A percentile compares a stretch with the other conserved stretches of the same genome.
Evolutionary conservation across 2,888 invertebrate genomes (phyloP).

Genomic region (Leptinotarsa juncta): DNA sequence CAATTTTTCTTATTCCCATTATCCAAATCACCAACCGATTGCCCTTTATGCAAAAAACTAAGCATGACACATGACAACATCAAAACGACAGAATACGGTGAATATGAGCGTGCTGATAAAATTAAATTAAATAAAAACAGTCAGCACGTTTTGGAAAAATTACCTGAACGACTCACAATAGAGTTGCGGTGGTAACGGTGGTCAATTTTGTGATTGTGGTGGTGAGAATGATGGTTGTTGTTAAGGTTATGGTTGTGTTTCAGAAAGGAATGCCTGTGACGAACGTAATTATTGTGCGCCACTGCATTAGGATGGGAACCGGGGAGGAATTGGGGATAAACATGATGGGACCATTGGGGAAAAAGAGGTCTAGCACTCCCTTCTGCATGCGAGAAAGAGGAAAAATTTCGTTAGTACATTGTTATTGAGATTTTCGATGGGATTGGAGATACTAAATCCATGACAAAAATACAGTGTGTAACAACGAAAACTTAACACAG

Average conservation of each 20-base stretch:
- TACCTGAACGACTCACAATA: conserved; percentile 72
- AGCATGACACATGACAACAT: conserved; percentile 10
- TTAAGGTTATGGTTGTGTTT: conserved; percentile 72
- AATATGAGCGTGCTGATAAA: conserved; percentile 31
- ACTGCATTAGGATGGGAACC: conserved; percentile 85
- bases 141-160: conserved; percentile 46
- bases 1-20: not conserved
- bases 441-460: not conserved
- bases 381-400: conserved; percentile 59
- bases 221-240: conserved; percentile 73
- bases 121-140: conserved; percentile 27
- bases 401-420: conserved; percentile 40
- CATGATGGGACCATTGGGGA: conserved; percentile 95
- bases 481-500: too few species aligned
- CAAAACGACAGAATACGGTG: conserved; percentile 25
- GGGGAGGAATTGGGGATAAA: conserved; percentile 93
- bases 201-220: conserved; percentile 70
- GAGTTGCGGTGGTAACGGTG: conserved; percentile 74
- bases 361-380: conserved; percentile 84
- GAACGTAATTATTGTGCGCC: conserved; percentile 66
- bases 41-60: not conserved
- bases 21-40: not conserved
- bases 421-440: not conserved
- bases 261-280: conserved; percentile 66
- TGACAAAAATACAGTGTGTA: not conserved